These are phyloP conservation scores for Eretmochelys imbricata DNA, from an alignment of 2,113 vertebrate genomes.

Conservation along the genomic window DNA sequence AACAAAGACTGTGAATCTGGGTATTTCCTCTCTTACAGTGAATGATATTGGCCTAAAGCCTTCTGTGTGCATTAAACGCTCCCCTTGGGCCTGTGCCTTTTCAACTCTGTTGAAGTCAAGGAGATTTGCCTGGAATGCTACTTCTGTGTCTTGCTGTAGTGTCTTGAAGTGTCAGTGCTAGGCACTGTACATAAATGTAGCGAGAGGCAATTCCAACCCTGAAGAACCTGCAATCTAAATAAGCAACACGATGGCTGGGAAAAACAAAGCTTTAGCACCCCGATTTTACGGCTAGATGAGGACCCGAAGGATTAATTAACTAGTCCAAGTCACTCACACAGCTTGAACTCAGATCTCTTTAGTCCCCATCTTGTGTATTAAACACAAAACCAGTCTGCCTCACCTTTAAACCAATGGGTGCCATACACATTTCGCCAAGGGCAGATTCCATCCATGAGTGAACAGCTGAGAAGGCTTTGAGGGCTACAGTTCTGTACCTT, in stretches of 20 bases:
- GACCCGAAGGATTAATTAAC: neutral
- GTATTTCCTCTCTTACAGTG: neutral
- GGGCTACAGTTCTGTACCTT: neutral
- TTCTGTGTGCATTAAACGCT: neutral
- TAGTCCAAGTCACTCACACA: neutral
- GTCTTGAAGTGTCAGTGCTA: neutral
- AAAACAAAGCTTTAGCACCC: accelerated
- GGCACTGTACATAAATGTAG: neutral
- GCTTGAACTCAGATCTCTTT: neutral
- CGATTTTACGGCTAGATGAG: neutral
- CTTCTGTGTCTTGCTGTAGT: neutral
- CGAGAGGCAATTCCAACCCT: neutral
- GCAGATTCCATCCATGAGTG: neutral
- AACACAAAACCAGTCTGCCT: neutral
- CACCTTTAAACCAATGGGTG: neutral
- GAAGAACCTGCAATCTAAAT: neutral
- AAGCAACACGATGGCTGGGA: neutral
- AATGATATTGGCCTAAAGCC: neutral
- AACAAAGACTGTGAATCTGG: neutral
- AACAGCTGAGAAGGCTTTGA: neutral
- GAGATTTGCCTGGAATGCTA: accelerated
- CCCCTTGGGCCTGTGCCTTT: accelerated
- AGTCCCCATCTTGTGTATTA: neutral
- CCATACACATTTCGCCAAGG: neutral
- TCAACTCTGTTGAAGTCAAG: neutral